A percentile compares a stretch with the other conserved stretches of the same genome.
Conservation (phyloP, 2,113 vertebrate species). For the Salvelinus namaycush region DNA sequence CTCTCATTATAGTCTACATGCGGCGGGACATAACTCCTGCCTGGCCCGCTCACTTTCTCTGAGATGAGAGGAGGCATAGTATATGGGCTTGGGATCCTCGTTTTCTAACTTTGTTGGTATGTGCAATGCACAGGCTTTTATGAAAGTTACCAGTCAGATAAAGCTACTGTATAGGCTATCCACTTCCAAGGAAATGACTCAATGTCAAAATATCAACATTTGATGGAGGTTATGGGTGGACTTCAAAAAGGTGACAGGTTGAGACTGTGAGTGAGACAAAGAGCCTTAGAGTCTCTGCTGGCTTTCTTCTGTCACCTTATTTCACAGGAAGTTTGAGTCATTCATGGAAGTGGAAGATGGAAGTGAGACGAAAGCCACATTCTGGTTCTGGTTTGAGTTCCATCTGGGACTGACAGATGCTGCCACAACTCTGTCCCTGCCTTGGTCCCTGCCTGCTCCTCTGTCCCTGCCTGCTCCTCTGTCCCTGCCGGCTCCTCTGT, state of each 20-base stretch:
- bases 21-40: constrained; percentile 66
- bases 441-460: background rate
- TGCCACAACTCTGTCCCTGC: constrained; percentile 52
- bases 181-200: background rate
- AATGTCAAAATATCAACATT: background rate
- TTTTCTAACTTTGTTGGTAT: no score
- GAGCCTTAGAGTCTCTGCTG: background rate
- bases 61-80: background rate
- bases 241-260: constrained; percentile 38
- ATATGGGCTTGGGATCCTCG: no score
- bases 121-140: no score
- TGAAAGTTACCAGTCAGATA: no score
- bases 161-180: no score
- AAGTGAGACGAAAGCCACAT: constrained; percentile 48
- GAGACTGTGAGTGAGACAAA: background rate
- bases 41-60: constrained; percentile 46
- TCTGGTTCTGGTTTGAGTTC: constrained; percentile 50
- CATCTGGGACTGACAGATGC: constrained; percentile 48
- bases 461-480: constrained; percentile 1
- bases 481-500: constrained; percentile 11
- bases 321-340: constrained; percentile 41
- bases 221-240: constrained; percentile 13
- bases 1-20: constrained; percentile 79
- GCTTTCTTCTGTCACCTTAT: constrained; percentile 36
- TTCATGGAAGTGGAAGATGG: constrained; percentile 19